These are phyloP conservation scores for Atherinosoma microstoma DNA, from an alignment of 2,797 vertebrate genomes.

Conservation along the genomic window DNA sequence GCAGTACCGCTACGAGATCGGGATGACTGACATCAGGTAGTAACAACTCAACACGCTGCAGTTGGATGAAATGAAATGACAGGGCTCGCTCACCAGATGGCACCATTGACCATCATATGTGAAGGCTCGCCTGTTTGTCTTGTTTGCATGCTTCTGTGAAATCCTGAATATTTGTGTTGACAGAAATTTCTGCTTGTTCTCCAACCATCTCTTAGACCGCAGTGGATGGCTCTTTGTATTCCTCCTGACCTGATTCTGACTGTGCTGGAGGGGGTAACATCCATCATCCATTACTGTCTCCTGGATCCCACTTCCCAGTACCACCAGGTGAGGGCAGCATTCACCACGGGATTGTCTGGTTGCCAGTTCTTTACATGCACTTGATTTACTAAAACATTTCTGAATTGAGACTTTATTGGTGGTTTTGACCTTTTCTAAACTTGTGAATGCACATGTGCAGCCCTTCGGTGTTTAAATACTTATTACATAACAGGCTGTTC, in stretches of 20 bases:
- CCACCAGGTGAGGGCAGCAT: slow-evolving; percentile 90
- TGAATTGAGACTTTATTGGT: no score
- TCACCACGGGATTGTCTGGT: neutral
- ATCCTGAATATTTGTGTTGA: neutral
- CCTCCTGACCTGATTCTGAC: slow-evolving; percentile 97
- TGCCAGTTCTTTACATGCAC: neutral
- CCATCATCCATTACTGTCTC: slow-evolving; percentile 98
- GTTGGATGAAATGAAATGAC: neutral
- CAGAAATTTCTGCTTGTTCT: neutral
- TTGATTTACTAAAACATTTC: neutral
- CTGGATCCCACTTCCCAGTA: slow-evolving; percentile 96
- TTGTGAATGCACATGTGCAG: no score
- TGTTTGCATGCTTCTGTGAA: neutral
- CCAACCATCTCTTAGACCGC: slow-evolving; percentile 82
- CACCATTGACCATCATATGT: slow-evolving; percentile 33
- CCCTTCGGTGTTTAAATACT: no score
- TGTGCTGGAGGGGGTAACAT: slow-evolving; percentile 94
- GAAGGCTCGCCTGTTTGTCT: neutral
- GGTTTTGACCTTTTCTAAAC: no score
- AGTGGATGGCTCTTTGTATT: slow-evolving; percentile 95
- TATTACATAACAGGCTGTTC: no score
- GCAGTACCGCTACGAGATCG: slow-evolving; percentile 95
- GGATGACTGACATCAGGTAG: slow-evolving; percentile 91
- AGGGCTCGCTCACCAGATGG: slow-evolving; percentile 64
- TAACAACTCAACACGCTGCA: neutral